Base-by-base conservation (phyloP, 2,888 invertebrate genomes). In the Empis livida region DNA sequence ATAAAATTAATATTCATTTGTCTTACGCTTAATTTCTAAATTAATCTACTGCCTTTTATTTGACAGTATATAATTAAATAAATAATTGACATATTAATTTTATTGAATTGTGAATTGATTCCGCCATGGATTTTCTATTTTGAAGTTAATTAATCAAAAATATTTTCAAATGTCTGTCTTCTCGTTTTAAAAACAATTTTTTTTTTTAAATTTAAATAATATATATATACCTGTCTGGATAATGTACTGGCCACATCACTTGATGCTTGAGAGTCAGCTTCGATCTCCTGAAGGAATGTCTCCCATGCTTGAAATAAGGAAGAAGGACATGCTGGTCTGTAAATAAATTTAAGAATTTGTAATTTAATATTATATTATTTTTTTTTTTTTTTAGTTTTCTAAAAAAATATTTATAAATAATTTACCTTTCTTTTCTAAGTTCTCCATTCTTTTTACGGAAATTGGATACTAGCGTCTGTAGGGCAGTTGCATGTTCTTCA, bases 281-380 rank as follows among this genome's bases (percentile, higher is more conserved):
- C 92, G 51, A 90, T 87, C 68, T 92, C 91, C 65, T 91, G 89
- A 50, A 92, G 79, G 50, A 92, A 75, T 52, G 83, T 84, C 71
- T 92, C 92, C 92, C 92, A 92, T 50, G 86, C 83, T 65, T 90
- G 85, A 69, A 90, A 90, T 61, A 92, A 76, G 41, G 85, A 82
- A 71, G 82, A 78, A 46, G 83, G 82, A 61, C 85, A 86, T 51
- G 83, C 77, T 51, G 86, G 84, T 69, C 87, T 87, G 73, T 32
- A 60, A 59, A 37, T 11, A 13, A 44, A 15, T 45, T 16, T 32
- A 38, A 42, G 32, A 43, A 45, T n/a, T n/a, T n/a, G n/a, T n/a
- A n/a, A n/a, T n/a, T n/a, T n/a, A n/a, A n/a, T n/a, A n/a, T n/a
- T n/a, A n/a, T n/a, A n/a, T n/a, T n/a, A n/a, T n/a, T n/a, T n/a